Conservation (phyloP, 2,797 vertebrate genomes). For the Argentina silus region DNA sequence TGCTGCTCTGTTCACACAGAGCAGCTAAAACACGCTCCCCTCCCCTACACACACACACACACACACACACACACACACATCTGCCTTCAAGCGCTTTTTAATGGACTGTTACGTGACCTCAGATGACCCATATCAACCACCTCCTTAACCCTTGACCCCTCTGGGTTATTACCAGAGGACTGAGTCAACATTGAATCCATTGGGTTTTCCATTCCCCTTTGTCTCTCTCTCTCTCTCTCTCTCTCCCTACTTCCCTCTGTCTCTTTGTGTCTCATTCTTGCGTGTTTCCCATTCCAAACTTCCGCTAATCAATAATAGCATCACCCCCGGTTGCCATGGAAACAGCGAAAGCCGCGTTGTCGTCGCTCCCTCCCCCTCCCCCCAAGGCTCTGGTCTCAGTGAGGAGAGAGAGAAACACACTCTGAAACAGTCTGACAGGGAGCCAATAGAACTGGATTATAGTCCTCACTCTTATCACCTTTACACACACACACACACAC, state of each 20-base stretch:
- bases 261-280: not conserved
- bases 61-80: constrained; percentile 11
- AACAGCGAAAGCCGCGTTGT: constrained; percentile 14
- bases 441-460: not conserved
- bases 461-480: not conserved
- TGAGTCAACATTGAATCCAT: not conserved
- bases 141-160: constrained; percentile 3
- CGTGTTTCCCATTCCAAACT: constrained; percentile 21
- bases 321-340: constrained; percentile 49
- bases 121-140: constrained; percentile 8
- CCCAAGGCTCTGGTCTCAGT: constrained; percentile 9
- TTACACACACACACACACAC: constrained; percentile 14
- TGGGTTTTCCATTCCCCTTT: not conserved
- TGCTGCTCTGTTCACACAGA: not conserved
- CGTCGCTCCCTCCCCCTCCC: not conserved
- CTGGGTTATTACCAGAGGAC: not conserved
- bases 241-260: not conserved
- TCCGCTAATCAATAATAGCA: constrained; percentile 33
- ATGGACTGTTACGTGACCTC: constrained; percentile 21
- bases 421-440: not conserved
- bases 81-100: constrained; percentile 22
- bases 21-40: not conserved
- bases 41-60: not conserved
- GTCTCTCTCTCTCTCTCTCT: not conserved
- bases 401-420: not conserved